Base-by-base conservation (phyloP, 92 coral and sea anemone genomes). In the Epizoanthus rinbou region DNA sequence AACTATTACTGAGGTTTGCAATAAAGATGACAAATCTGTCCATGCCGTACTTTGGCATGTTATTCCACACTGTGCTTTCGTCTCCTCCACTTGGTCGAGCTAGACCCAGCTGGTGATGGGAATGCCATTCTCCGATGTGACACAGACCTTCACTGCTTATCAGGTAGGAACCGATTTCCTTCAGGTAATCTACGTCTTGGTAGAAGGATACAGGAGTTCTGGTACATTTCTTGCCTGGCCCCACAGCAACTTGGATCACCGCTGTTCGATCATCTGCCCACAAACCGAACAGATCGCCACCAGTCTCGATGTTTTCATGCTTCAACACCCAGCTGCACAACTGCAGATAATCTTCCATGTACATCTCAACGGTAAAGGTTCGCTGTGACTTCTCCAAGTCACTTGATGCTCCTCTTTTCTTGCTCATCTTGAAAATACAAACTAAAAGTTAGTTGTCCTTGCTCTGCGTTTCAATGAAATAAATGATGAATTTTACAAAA, bases 61-160 rank as follows among this genome's bases (percentile, higher is more conserved):
- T 94, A 8, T 54, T 82, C 95, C 94, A 94, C 33, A 94, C 98
- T 16, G 98, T 94, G 56, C 69, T 90, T 76, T 92, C 87, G 81
- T 94, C 98, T 67, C 93, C 98, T 3, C 87, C 88, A 52, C 98
- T 94, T 22, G 98, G 98, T 33, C 85, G 70, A 8, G 91, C 86
- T 60, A 94, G 69, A 64, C 89, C 90, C 7, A 91, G 86, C 64
- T 78, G 89, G 63, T 94, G 98, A 68, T 94, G 98, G 3, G 98
- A 94, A 84, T 94, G 98, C 98, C 98, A 94, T 80, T 94, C 95
- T 13, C 98, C 98, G 43, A 94, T 91, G 84, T 94, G 92, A 63
- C 98, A 94, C 52, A 94, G 74, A 33, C 95, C 95, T 74, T 94
- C 90, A 0, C 84, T 37, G 8, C 59, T 68, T 3, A 95, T 91